Conservation (phyloP, 1,140 invertebrate genomes). For the Calosoma granatense region DNA sequence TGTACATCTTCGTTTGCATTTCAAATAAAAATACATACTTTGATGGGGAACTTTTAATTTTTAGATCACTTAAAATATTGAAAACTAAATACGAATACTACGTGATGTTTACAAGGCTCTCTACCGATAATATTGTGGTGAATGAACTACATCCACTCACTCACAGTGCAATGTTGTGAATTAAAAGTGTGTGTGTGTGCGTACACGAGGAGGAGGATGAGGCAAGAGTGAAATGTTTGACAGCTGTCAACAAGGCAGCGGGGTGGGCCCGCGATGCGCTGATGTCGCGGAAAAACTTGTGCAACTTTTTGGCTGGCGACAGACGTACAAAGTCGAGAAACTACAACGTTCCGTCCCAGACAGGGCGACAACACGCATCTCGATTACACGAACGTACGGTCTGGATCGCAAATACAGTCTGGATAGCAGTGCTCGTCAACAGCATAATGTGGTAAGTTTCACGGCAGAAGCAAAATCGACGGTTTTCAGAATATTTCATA, state of each 20-base stretch:
- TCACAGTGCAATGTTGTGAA: no score
- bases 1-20: no score
- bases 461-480: not conserved
- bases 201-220: not conserved
- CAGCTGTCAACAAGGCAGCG: constrained; percentile 27
- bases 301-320: constrained; percentile 60
- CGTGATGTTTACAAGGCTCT: no score
- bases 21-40: no score
- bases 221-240: constrained; percentile 30
- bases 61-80: no score
- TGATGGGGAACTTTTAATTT: no score
- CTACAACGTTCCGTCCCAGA: constrained; percentile 53
- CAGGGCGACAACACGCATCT: constrained; percentile 35
- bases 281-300: constrained; percentile 60
- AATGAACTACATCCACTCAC: no score
- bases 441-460: not conserved
- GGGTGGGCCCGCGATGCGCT: constrained; percentile 40
- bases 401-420: not conserved
- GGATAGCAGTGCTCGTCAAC: not conserved
- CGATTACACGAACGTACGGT: constrained; percentile 25
- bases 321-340: constrained; percentile 64
- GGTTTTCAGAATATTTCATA: not conserved
- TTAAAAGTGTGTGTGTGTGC: not conserved
- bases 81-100: no score
- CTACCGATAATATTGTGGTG: no score